phyloP scores from a whole-genome alignment of 2,113 vertebrate genomes.

The Clarias macrocephalus region DNA sequence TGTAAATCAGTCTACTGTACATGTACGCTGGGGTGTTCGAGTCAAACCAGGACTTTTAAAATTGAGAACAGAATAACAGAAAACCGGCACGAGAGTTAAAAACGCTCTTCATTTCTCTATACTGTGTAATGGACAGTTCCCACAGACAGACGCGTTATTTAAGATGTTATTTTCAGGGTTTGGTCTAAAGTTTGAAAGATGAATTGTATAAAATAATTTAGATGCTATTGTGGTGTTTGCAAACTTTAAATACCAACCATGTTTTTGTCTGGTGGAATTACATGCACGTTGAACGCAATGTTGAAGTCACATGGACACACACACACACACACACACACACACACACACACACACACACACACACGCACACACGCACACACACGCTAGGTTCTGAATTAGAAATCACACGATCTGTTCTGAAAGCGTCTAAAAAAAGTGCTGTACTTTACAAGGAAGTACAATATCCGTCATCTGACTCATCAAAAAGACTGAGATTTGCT shows the following conservation, averaged over 20 bases:
- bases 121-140: too few species aligned
- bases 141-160: too few species aligned
- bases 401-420: not conserved
- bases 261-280: not conserved
- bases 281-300: not conserved
- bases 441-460: constrained; percentile 4
- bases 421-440: not conserved
- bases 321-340: not conserved
- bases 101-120: too few species aligned
- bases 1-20: not conserved
- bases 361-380: too few species aligned
- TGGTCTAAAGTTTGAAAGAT: too few species aligned
- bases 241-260: not conserved
- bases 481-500: not conserved
- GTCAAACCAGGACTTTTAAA: not conserved
- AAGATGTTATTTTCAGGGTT: not conserved
- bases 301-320: not conserved
- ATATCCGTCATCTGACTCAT: constrained; percentile 6
- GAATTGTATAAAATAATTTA: not conserved
- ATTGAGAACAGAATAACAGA: too few species aligned
- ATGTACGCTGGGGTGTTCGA: not conserved
- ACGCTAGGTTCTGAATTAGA: not conserved
- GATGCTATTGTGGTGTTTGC: not conserved
- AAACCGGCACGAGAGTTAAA: too few species aligned
- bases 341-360: too few species aligned